Evolutionary conservation across 2,113 vertebrate species (phyloP).

Genomic region (Pluvianellus socialis): DNA sequence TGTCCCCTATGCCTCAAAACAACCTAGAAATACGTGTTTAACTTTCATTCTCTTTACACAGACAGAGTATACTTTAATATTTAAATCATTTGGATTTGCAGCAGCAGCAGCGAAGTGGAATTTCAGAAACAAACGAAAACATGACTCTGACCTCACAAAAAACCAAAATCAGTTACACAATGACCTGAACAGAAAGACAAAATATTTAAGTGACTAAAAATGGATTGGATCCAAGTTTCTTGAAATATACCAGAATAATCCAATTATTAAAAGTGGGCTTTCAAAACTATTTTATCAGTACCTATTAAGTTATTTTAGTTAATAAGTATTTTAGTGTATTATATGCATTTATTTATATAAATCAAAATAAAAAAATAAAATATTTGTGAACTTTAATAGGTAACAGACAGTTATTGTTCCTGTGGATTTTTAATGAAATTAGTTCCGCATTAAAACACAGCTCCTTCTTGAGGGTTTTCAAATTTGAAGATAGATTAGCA

Average conservation of each 20-base stretch:
- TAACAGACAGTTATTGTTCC: neutral
- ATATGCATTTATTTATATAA: neutral
- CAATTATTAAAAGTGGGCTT: neutral
- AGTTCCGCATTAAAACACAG: neutral
- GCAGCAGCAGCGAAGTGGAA: neutral
- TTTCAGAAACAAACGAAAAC: neutral
- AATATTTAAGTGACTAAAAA: neutral
- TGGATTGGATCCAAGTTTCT: neutral
- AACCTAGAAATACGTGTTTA: neutral
- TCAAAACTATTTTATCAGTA: neutral
- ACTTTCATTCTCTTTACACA: neutral
- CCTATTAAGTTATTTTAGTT: neutral
- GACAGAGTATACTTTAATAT: neutral
- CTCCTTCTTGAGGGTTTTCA: neutral
- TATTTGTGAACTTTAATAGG: neutral
- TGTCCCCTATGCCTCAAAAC: neutral
- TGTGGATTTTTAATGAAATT: neutral
- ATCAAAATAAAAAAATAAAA: neutral
- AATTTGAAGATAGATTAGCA: neutral
- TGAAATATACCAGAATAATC: neutral
- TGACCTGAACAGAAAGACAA: neutral
- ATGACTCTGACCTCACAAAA: neutral
- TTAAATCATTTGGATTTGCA: neutral
- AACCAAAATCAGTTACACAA: neutral
- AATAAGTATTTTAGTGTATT: neutral